Conservation (phyloP, 2,797 vertebrate species). For the Chloroceryle amazona region DNA sequence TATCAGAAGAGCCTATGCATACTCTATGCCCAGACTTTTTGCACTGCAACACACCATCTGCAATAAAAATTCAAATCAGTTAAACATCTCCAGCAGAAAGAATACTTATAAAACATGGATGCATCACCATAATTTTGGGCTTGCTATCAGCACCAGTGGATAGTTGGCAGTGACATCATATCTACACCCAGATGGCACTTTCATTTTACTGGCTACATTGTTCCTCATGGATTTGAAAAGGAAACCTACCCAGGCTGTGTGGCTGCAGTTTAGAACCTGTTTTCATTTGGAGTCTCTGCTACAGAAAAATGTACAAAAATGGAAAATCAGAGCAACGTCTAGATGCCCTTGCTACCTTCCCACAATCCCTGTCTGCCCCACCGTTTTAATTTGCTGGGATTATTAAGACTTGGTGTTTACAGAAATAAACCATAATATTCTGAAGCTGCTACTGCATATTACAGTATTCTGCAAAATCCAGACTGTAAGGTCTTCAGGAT, state of each 20-base stretch:
- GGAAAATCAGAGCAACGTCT: neutral
- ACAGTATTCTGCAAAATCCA: neutral
- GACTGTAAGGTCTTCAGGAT: neutral
- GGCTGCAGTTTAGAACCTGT: slow-evolving; percentile 60
- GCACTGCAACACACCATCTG: slow-evolving; percentile 55
- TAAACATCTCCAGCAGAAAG: slow-evolving; percentile 70
- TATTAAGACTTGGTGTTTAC: neutral
- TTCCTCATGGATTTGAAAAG: slow-evolving; percentile 75
- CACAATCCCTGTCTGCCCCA: neutral
- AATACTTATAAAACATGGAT: slow-evolving; percentile 75
- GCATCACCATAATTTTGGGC: slow-evolving; percentile 74
- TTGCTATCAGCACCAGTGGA: slow-evolving; percentile 71
- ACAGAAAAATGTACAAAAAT: neutral
- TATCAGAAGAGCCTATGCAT: slow-evolving; percentile 33
- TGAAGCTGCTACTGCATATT: neutral
- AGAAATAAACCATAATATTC: neutral
- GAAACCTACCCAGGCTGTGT: slow-evolving; percentile 62
- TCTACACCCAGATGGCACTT: slow-evolving; percentile 82
- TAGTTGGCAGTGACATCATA: slow-evolving; percentile 78
- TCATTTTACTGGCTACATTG: slow-evolving; percentile 77
- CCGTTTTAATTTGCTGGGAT: neutral
- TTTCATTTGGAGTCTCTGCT: slow-evolving; percentile 23
- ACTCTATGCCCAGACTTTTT: slow-evolving; percentile 62
- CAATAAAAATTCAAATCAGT: slow-evolving; percentile 81
- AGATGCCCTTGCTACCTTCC: neutral